phyloP scores from a whole-genome alignment of 2,113 vertebrate genomes.

The Solea solea region DNA sequence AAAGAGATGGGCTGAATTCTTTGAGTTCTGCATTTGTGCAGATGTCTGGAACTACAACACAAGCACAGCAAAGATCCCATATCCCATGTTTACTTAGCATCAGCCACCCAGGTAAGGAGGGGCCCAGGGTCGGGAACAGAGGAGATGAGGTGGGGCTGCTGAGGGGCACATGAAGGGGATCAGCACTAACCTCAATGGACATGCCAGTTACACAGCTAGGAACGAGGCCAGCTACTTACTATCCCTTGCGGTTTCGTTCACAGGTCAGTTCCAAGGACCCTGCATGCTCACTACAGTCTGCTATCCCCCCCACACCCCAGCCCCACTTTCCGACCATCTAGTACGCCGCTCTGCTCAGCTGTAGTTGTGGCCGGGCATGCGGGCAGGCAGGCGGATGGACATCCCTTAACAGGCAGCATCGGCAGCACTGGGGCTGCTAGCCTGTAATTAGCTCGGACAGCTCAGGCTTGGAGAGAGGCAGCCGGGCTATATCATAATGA shows the following conservation, averaged over 20 bases:
- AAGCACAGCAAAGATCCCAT: conserved; percentile 82
- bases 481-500: conserved; percentile 99
- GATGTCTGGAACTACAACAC: conserved; percentile 76
- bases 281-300: conserved; percentile 74
- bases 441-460: conserved; percentile 99
- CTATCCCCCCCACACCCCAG: neutral
- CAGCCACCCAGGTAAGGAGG: conserved; percentile 80
- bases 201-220: conserved; percentile 84
- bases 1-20: conserved; percentile 17
- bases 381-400: conserved; percentile 77
- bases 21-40: conserved; percentile 41
- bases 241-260: conserved; percentile 85
- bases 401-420: conserved; percentile 97
- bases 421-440: conserved; percentile 85
- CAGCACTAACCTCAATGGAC: conserved; percentile 92
- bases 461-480: conserved; percentile 97
- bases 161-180: conserved; percentile 88
- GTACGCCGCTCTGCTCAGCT: conserved; percentile 51
- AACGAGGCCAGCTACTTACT: conserved; percentile 81
- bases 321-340: conserved; percentile 43
- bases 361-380: conserved; percentile 62
- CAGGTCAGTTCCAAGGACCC: conserved; percentile 96
- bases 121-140: conserved; percentile 28
- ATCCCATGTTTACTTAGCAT: conserved; percentile 87
- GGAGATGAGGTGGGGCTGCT: conserved; percentile 63